phyloP scores from a whole-genome alignment of 2,113 vertebrate species.

The Rousettus leschenaultii region DNA sequence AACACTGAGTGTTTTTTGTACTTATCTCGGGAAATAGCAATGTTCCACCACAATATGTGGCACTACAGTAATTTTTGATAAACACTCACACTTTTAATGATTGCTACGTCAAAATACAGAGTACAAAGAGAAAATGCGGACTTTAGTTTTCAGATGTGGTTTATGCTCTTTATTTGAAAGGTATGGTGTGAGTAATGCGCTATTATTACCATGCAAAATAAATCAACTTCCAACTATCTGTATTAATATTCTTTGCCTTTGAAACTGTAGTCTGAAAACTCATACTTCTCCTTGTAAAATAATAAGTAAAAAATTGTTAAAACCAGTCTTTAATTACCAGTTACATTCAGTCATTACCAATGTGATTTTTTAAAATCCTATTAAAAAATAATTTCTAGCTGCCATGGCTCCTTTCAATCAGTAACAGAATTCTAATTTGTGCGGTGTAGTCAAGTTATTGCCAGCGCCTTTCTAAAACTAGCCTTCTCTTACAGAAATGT shows the following conservation, averaged over 20 bases:
- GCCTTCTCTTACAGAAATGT: conserved; percentile 17
- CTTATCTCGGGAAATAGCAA: conserved; percentile 16
- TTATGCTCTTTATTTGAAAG: conserved; percentile 41
- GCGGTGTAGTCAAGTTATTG: conserved; percentile 22
- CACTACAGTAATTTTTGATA: conserved; percentile 50
- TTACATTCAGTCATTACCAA: conserved; percentile 44
- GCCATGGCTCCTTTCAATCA: not conserved
- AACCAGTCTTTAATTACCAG: conserved; percentile 4
- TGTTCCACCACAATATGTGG: not conserved
- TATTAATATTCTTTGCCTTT: not conserved
- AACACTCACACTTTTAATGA: conserved; percentile 40
- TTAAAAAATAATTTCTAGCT: conserved; percentile 62
- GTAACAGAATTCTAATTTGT: conserved; percentile 44
- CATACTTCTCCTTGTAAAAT: conserved; percentile 37
- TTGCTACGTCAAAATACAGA: conserved; percentile 45
- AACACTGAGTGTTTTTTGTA: not conserved
- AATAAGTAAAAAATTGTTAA: not conserved
- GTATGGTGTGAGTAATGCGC: not conserved
- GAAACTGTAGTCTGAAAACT: conserved; percentile 40
- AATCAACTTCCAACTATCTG: not conserved
- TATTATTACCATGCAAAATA: conserved; percentile 10
- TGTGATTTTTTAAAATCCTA: conserved; percentile 38
- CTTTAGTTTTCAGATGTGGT: conserved; percentile 23
- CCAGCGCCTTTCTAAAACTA: conserved; percentile 57
- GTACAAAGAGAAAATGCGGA: not conserved